A percentile compares a stretch with the other conserved stretches of the same genome.
phyloP scores from a whole-genome alignment of 2,888 invertebrate species.

The Diarsia mendica region DNA sequence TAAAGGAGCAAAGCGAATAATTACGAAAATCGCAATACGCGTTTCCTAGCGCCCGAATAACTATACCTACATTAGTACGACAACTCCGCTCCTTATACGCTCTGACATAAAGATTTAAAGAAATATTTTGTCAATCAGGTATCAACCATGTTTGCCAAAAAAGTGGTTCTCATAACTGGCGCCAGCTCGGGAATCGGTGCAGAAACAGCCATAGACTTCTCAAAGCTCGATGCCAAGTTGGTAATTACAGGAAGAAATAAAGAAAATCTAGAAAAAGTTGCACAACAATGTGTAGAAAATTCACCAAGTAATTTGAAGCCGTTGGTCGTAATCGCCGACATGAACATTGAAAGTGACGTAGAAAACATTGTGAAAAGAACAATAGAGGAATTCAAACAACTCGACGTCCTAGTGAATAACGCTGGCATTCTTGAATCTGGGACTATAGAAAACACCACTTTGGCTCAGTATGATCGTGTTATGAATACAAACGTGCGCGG shows the following conservation, averaged over 20 bases:
- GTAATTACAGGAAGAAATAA: constrained; percentile 93
- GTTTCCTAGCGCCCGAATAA: neutral
- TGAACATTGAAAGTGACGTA: constrained; percentile 92
- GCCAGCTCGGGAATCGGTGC: constrained; percentile 94
- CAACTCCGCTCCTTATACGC: neutral
- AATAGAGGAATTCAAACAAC: constrained; percentile 91
- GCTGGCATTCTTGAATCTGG: constrained; percentile 96
- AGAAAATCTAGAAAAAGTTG: constrained; percentile 92
- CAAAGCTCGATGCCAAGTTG: constrained; percentile 91
- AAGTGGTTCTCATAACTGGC: constrained; percentile 92
- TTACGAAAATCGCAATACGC: neutral
- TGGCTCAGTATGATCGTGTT: constrained; percentile 96
- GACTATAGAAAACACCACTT: constrained; percentile 94
- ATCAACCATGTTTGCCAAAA: constrained; percentile 85
- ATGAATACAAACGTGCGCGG: constrained; percentile 96
- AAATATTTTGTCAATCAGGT: constrained; percentile 70
- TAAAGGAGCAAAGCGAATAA: neutral
- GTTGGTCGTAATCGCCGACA: constrained; percentile 91
- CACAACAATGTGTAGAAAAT: constrained; percentile 88
- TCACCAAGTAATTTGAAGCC: constrained; percentile 85
- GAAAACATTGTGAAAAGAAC: constrained; percentile 92
- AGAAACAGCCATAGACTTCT: constrained; percentile 92
- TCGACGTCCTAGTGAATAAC: constrained; percentile 96
- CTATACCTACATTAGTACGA: neutral
- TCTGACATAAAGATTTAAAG: constrained; percentile 16